Conservation (phyloP, 2,113 vertebrate genomes). For the Entelurus aequoreus region DNA sequence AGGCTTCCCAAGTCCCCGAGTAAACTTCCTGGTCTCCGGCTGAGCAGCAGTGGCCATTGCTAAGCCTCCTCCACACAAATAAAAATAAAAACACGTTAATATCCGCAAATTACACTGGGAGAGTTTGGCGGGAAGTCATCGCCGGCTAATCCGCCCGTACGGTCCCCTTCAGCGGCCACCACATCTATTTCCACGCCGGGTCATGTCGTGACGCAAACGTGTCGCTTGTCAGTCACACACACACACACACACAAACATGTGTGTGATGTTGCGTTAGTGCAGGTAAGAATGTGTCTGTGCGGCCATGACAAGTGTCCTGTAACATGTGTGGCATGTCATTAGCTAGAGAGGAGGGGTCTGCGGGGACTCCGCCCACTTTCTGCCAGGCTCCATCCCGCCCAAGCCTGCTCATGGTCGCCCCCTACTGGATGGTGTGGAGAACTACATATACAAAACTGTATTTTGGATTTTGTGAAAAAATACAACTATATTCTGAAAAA, state of each 20-base stretch:
- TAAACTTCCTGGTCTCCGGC: conserved; percentile 91
- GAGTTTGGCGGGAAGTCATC: conserved; percentile 23
- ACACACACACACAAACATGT: too few species aligned
- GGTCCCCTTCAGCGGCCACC: conserved; percentile 28
- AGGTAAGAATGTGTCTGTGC: conserved; percentile 5
- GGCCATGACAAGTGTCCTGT: conserved; percentile 28
- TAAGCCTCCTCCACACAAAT: background rate
- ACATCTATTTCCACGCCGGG: conserved; percentile 22
- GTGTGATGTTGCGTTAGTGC: conserved; percentile 1
- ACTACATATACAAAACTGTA: too few species aligned
- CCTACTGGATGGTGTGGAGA: background rate
- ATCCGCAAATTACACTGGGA: conserved; percentile 6
- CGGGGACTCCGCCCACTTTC: conserved; percentile 47
- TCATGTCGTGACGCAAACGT: conserved; percentile 35
- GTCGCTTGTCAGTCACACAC: conserved; percentile 9
- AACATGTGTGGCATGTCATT: conserved; percentile 22
- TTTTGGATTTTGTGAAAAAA: too few species aligned
- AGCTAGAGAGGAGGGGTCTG: conserved; percentile 44
- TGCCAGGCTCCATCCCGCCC: conserved; percentile 7
- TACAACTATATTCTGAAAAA: too few species aligned
- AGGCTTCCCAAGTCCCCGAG: conserved; percentile 87
- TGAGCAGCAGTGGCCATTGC: conserved; percentile 62
- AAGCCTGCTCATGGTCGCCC: conserved; percentile 42
- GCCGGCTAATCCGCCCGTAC: conserved; percentile 16
- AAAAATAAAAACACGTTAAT: conserved; percentile 16